Evolutionary conservation across 2,113 vertebrate species (phyloP), one percentile per base, ranked within the genome.

Genomic region (Pomatorhinus ruficollis): DNA sequence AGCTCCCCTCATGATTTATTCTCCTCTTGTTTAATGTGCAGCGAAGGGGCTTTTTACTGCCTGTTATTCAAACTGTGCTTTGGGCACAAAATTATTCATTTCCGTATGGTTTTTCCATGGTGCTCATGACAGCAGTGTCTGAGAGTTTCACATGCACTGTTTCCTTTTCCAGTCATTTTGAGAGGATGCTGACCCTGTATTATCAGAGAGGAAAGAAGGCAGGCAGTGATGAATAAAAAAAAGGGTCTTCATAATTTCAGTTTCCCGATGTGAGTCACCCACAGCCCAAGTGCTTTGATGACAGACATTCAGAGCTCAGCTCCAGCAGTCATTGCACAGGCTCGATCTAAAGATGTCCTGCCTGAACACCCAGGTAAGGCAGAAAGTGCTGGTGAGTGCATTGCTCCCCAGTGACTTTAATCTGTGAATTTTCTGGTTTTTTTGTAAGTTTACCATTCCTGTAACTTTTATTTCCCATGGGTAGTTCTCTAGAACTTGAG

Each of bases 41-140:
- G 84, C 6, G 0, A 81, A 2, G n/a, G 57, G 87, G 89, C 63
- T 93, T 96, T 95, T 96, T 90, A 93, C 57, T 90, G 87, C 82
- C 81, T 87, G 61, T 85, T 94, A 89, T 90, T 93, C 90, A 95
- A 87, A 86, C 71, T 65, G 50, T 87, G 92, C 84, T 94, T 91
- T 90, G 93, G 68, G 87, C 85, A 93, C 75, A 85, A 82, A 91
- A 91, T 94, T 87, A 94, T 95, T 93, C 81, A 83, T 87, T 96
- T 96, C 95, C 19, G 1, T 69, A 65, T 12, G 63, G 5, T 91
- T 96, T 97, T 93, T 91, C 93, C 90, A 50, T 47, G 63, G 33
- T 35, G 66, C 45, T 94, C 81, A 23, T 85, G 78, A 69, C 90
- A 96, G 69, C 84, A 24, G 60, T 8, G 35, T 85, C 94, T 90